A percentile compares a stretch with the other conserved stretches of the same genome.
Evolutionary conservation across 2,797 vertebrate species (phyloP).

Genomic region (Pantherophis vulpinus): DNA sequence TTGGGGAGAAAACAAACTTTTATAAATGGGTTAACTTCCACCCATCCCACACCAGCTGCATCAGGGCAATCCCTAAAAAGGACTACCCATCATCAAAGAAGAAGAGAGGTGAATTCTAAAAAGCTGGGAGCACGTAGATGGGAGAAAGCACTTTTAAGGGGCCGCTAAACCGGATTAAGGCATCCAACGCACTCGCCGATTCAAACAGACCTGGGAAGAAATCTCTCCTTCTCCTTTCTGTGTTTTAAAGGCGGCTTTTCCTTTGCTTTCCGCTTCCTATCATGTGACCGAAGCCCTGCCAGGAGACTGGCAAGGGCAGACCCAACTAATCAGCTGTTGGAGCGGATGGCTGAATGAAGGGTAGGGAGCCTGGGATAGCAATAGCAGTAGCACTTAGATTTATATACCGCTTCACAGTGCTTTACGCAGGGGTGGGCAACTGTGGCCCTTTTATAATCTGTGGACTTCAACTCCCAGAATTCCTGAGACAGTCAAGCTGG

Average conservation of each 20-base stretch:
- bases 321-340: not conserved
- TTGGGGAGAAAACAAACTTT: not conserved
- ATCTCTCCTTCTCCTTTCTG: not conserved
- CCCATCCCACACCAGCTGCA: not conserved
- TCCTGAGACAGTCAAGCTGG: too few species aligned
- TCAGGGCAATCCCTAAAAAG: not conserved
- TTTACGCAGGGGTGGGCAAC: too few species aligned
- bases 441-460: too few species aligned
- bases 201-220: not conserved
- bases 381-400: too few species aligned
- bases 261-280: constrained; percentile 34
- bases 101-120: not conserved
- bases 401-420: too few species aligned
- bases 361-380: too few species aligned
- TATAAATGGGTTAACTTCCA: not conserved
- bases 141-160: not conserved
- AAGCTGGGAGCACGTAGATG: not conserved
- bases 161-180: not conserved
- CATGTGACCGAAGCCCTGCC: constrained; percentile 27
- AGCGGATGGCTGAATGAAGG: not conserved
- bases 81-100: too few species aligned
- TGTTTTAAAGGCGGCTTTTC: not conserved
- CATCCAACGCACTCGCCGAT: not conserved
- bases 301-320: not conserved
- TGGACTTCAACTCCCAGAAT: too few species aligned